Evolutionary conservation across 2,797 vertebrate genomes (phyloP).

Genomic region (Naso thynnoides): DNA sequence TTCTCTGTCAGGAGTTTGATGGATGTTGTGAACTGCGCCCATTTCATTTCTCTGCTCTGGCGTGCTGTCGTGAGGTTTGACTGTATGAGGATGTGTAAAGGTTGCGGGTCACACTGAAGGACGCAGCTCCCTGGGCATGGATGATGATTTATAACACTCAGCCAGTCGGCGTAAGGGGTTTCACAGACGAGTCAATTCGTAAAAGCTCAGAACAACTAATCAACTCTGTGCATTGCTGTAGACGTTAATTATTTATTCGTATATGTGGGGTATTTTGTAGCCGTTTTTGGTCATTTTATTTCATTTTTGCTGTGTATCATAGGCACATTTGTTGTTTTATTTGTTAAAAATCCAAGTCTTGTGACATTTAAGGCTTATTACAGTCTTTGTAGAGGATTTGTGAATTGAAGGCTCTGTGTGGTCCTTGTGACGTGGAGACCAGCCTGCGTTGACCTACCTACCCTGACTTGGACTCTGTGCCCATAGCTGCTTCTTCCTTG

Average conservation of each 20-base stretch:
- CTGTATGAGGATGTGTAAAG: constrained; percentile 64
- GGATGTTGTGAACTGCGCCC: constrained; percentile 58
- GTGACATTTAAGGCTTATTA: background rate
- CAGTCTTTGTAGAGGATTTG: background rate
- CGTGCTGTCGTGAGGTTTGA: constrained; percentile 20
- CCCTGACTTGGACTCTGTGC: constrained; percentile 19
- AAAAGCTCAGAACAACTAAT: no score
- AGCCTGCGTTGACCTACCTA: constrained; percentile 29
- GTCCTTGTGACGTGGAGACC: constrained; percentile 23
- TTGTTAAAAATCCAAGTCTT: background rate
- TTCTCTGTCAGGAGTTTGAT: constrained; percentile 52
- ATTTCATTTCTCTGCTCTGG: constrained; percentile 43
- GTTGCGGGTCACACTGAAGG: constrained; percentile 65
- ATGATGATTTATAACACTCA: constrained; percentile 65
- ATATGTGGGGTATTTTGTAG: background rate
- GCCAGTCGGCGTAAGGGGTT: constrained; percentile 55
- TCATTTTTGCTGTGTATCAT: background rate
- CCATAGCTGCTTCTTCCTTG: constrained; percentile 14
- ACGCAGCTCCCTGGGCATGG: constrained; percentile 46
- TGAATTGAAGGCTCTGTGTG: constrained; percentile 14
- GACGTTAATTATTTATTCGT: background rate
- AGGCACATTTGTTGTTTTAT: background rate
- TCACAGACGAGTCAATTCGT: no score
- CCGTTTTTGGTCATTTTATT: background rate
- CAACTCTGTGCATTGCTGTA: no score